These are phyloP conservation scores for Gallirallus australis DNA, from an alignment of 2,797 vertebrate genomes.

Conservation along the genomic window DNA sequence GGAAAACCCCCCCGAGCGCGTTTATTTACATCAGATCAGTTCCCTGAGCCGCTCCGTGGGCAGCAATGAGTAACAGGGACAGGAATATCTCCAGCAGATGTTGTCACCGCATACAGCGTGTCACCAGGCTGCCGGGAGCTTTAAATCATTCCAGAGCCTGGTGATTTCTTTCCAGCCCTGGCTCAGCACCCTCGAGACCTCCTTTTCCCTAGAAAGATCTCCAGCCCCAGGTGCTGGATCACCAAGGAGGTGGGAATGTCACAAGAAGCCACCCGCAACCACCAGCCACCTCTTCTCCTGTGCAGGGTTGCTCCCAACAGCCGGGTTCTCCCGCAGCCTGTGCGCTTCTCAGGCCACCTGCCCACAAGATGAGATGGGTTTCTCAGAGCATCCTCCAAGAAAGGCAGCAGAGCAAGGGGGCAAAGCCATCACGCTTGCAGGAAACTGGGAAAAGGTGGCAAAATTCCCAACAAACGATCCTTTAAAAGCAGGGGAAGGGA, in stretches of 20 bases:
- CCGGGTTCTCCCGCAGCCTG: background rate
- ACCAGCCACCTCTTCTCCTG: background rate
- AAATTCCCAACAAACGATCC: background rate
- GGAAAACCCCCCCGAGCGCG: background rate
- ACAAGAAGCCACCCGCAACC: background rate
- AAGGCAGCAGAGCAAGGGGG: background rate
- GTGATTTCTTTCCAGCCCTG: background rate
- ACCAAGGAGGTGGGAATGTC: accelerated
- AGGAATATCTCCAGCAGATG: constrained; percentile 38
- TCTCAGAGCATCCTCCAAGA: too few relatives aligned
- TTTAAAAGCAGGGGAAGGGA: background rate
- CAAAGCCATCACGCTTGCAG: background rate
- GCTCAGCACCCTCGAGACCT: background rate
- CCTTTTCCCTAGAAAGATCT: background rate
- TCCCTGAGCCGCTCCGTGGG: constrained; percentile 11
- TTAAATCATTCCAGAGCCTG: background rate
- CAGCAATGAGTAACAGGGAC: constrained; percentile 54
- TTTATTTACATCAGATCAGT: constrained; percentile 26
- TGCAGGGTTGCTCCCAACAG: background rate
- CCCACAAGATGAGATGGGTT: background rate
- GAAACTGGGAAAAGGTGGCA: background rate
- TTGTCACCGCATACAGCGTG: constrained; percentile 39
- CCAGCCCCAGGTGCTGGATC: background rate
- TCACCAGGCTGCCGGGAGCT: background rate
- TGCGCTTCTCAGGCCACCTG: background rate